Evolutionary conservation across 2,888 invertebrate species (phyloP).

Genomic region (Caenorhabditis wallacei): DNA sequence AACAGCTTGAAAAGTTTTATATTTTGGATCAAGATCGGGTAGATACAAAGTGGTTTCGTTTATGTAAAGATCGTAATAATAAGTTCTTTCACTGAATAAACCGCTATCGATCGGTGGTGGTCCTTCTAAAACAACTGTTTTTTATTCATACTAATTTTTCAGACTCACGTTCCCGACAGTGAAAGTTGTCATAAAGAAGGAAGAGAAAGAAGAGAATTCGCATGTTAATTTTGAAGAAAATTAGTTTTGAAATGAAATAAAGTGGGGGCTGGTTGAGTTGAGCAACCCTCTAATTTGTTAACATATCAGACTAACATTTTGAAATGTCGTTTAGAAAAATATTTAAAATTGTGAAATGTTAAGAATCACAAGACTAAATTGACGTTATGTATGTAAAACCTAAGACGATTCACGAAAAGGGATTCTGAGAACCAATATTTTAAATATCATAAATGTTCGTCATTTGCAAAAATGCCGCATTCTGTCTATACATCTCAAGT

Average conservation of each 20-base stretch:
- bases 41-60: conserved; percentile 28
- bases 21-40: neutral
- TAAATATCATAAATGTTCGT: too few relatives aligned
- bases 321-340: neutral
- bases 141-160: neutral
- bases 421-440: too few relatives aligned
- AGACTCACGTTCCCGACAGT: conserved; percentile 15
- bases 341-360: neutral
- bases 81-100: too few relatives aligned
- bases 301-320: conserved; percentile 3
- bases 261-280: neutral
- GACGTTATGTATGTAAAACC: too few relatives aligned
- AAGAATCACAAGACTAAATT: too few relatives aligned
- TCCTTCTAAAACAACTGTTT: conserved; percentile 20
- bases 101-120: conserved; percentile 18
- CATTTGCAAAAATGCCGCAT: too few relatives aligned
- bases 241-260: neutral
- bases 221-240: neutral
- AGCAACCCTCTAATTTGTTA: conserved; percentile 8
- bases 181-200: neutral
- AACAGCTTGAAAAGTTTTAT: neutral
- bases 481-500: too few relatives aligned
- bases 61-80: conserved; percentile 45
- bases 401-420: too few relatives aligned
- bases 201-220: neutral